Evolutionary conservation across 2,888 invertebrate species (phyloP).

Genomic region (Labia minor): DNA sequence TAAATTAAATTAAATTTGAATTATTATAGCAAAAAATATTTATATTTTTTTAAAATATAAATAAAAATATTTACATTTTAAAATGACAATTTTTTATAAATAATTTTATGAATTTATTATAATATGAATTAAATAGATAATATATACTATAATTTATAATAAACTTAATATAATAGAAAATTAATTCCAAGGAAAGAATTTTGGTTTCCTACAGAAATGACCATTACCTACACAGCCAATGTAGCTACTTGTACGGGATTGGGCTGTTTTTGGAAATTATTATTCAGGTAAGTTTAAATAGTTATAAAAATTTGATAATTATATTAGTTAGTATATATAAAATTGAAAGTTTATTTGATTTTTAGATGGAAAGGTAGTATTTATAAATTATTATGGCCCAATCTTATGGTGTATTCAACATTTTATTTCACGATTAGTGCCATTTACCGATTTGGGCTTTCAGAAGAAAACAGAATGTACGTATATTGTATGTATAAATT

Average conservation of each 20-base stretch:
- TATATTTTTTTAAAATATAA: too few relatives aligned
- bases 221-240: slow-evolving; percentile 34
- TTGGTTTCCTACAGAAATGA: slow-evolving; percentile 31
- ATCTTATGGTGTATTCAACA: slow-evolving; percentile 35
- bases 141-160: too few relatives aligned
- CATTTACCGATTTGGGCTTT: slow-evolving; percentile 35
- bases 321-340: too few relatives aligned
- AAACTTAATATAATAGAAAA: neutral
- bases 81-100: too few relatives aligned
- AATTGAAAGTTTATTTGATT: slow-evolving; percentile 3
- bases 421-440: slow-evolving; percentile 35
- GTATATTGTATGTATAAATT: slow-evolving; percentile 24
- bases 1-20: too few relatives aligned
- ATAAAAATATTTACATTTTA: too few relatives aligned
- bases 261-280: slow-evolving; percentile 35
- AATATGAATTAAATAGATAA: too few relatives aligned
- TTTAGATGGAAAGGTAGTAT: slow-evolving; percentile 39
- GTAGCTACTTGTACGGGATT: slow-evolving; percentile 34
- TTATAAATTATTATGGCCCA: slow-evolving; percentile 40
- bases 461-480: slow-evolving; percentile 33
- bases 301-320: neutral
- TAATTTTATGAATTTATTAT: too few relatives aligned
- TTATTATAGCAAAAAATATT: too few relatives aligned
- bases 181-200: neutral
- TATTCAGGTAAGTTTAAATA: slow-evolving; percentile 33